phyloP scores from a whole-genome alignment of 37 sponge, comb jelly and placozoan species.

The Aphrocallistes beatrix region DNA sequence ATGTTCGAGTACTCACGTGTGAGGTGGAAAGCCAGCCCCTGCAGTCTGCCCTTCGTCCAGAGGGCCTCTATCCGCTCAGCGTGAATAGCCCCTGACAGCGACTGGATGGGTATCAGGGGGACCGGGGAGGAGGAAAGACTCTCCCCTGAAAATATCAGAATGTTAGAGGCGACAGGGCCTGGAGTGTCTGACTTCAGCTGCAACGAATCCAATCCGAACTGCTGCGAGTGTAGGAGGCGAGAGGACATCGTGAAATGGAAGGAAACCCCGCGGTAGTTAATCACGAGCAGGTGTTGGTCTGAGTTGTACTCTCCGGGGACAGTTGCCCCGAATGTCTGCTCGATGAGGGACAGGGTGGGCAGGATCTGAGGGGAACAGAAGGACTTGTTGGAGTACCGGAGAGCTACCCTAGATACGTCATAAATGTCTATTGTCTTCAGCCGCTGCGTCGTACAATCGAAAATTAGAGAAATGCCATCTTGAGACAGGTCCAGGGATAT shows the following conservation, averaged over 20 bases:
- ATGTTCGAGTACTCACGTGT: not conserved
- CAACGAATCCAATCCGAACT: not conserved
- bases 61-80: not conserved
- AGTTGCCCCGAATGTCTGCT: conserved; percentile 76
- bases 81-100: not conserved
- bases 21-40: not conserved
- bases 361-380: conserved; percentile 59
- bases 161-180: not conserved
- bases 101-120: not conserved
- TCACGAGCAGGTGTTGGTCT: not conserved
- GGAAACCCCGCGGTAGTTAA: not conserved
- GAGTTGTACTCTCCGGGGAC: conserved; percentile 44
- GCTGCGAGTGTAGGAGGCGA: not conserved
- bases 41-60: not conserved
- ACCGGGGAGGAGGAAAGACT: not conserved
- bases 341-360: conserved; percentile 67
- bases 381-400: conserved; percentile 64
- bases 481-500: conserved; percentile 60
- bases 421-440: conserved; percentile 82
- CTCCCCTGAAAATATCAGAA: not conserved
- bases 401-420: conserved; percentile 58
- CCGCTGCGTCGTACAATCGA: conserved; percentile 70
- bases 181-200: not conserved
- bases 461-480: conserved; percentile 65
- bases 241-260: not conserved